phyloP scores from a whole-genome alignment of 2,888 invertebrate species.

The Nomada goodeniana region DNA sequence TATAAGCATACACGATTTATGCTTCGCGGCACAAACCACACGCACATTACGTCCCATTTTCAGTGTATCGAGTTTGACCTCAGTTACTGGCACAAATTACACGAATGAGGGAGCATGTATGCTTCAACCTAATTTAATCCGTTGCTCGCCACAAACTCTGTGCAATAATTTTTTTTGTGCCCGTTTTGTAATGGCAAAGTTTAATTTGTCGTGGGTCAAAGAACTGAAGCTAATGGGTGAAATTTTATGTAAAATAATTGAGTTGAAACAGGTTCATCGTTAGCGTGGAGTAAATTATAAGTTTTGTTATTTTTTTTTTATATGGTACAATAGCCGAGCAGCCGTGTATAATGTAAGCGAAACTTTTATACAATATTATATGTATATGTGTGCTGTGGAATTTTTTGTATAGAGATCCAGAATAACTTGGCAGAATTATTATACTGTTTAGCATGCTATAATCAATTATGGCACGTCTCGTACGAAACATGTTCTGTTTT shows the following conservation, averaged over 20 bases:
- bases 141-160: background rate
- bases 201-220: background rate
- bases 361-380: background rate
- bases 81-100: conserved; percentile 54
- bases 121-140: conserved; percentile 32
- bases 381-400: too few species aligned
- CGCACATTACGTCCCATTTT: conserved; percentile 59
- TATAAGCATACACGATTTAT: conserved; percentile 46
- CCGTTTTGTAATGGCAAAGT: conserved; percentile 1
- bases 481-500: too few species aligned
- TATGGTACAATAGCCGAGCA: too few species aligned
- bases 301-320: too few species aligned
- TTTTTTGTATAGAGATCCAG: too few species aligned
- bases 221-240: conserved; percentile 28
- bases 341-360: too few species aligned
- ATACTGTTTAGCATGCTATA: too few species aligned
- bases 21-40: conserved; percentile 37
- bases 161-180: background rate
- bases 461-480: too few species aligned
- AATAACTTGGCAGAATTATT: too few species aligned
- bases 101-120: conserved; percentile 32
- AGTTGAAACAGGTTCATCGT: background rate
- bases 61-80: conserved; percentile 49
- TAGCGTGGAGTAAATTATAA: background rate
- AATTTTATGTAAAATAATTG: background rate